Percentiles rank a stretch among this genome's conserved stretches.
Conservation (phyloP, 1,140 invertebrate species). For the Drosophila sproati region DNA sequence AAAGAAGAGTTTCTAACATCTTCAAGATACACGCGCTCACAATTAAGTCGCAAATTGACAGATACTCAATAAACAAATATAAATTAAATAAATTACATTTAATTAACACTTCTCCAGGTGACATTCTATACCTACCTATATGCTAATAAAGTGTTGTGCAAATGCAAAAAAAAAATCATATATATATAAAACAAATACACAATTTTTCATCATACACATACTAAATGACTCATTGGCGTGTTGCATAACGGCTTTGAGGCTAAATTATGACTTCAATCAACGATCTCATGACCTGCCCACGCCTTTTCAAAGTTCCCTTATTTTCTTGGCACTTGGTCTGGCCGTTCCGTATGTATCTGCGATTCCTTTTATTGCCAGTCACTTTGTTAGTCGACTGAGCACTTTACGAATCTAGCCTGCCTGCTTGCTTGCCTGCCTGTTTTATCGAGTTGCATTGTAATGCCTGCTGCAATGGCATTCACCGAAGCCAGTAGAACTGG, state of each 20-base stretch:
- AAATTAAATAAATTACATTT: slow-evolving; percentile 51
- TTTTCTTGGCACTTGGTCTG: slow-evolving; percentile 4
- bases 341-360: slow-evolving; percentile 17
- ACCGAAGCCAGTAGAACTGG: slow-evolving; percentile 40
- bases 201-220: slow-evolving; percentile 8
- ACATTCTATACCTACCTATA: slow-evolving; percentile 6
- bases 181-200: slow-evolving; percentile 18
- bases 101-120: slow-evolving; percentile 30
- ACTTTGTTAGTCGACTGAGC: slow-evolving; percentile 28
- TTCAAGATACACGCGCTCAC: slow-evolving; percentile 3
- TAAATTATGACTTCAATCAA: slow-evolving; percentile 49
- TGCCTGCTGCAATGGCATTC: slow-evolving; percentile 11
- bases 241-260: slow-evolving; percentile 36
- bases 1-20: slow-evolving; percentile 1
- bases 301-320: slow-evolving; percentile 16
- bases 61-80: slow-evolving; percentile 33
- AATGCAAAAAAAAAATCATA: slow-evolving; percentile 2
- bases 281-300: slow-evolving; percentile 42
- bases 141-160: slow-evolving; percentile 42
- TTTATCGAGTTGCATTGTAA: slow-evolving; percentile 26
- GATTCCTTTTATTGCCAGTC: slow-evolving; percentile 51
- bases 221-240: slow-evolving; percentile 37
- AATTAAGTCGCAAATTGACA: slow-evolving; percentile 17
- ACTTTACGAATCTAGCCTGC: slow-evolving; percentile 23
- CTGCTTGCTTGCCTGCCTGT: not conserved